Percentiles rank a stretch among this genome's conserved stretches.
Conservation (phyloP, 2,888 invertebrate species). For the Ophraella communa region DNA sequence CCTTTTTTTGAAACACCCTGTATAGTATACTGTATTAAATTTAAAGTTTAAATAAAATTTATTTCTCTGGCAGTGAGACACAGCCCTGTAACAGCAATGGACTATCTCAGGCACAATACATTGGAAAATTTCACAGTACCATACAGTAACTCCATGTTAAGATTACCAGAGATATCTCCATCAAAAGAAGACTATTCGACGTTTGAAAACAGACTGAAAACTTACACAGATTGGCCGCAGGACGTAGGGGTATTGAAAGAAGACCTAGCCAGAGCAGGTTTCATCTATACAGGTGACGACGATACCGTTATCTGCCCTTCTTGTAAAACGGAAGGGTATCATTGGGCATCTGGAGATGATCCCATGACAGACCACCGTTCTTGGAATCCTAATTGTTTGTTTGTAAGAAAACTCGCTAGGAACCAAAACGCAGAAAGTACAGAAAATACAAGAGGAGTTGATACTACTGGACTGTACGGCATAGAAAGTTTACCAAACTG, state of each 20-base stretch:
- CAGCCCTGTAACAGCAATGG: too few relatives aligned
- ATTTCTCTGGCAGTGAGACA: too few relatives aligned
- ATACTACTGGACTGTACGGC: constrained; percentile 56
- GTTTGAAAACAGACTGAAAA: constrained; percentile 66
- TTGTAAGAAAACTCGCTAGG: constrained; percentile 60
- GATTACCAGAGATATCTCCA: background rate
- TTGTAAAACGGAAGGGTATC: constrained; percentile 79
- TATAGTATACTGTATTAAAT: too few relatives aligned
- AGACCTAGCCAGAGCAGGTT: constrained; percentile 79
- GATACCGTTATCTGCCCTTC: constrained; percentile 76
- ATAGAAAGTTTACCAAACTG: constrained; percentile 55
- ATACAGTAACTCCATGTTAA: constrained; percentile 39
- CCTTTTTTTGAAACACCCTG: too few relatives aligned
- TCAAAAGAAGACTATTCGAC: constrained; percentile 8
- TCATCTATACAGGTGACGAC: constrained; percentile 77
- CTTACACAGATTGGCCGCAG: constrained; percentile 73
- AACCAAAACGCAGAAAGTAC: constrained; percentile 52
- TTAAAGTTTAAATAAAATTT: too few relatives aligned
- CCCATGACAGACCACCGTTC: constrained; percentile 80
- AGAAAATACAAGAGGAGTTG: constrained; percentile 47
- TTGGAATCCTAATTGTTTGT: constrained; percentile 83
- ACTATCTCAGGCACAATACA: too few relatives aligned
- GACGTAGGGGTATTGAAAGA: constrained; percentile 67
- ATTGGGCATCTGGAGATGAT: constrained; percentile 82
- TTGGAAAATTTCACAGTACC: background rate